Percentiles rank a stretch among this genome's conserved stretches.
phyloP scores from a whole-genome alignment of 23 tunicate genomes.

The Corella eumyota region DNA sequence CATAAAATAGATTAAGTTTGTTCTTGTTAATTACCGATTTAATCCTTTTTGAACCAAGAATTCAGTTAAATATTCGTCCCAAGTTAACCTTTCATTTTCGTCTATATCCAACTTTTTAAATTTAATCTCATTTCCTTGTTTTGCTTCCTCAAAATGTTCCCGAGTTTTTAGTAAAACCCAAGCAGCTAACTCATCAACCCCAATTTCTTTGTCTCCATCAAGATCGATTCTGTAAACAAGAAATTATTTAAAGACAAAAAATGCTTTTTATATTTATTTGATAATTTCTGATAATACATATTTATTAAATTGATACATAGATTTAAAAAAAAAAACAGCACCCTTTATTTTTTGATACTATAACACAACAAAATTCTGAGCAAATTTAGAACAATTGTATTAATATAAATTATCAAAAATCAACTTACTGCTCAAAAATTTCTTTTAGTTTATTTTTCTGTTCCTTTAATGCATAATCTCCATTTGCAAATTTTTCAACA shows the following conservation, averaged over 20 bases:
- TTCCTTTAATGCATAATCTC: slow-evolving; percentile 33
- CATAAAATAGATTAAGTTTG: not conserved
- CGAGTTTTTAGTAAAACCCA: slow-evolving; percentile 70
- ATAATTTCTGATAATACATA: no score
- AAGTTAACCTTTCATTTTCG: slow-evolving; percentile 25
- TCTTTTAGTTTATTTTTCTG: slow-evolving; percentile 32
- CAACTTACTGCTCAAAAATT: slow-evolving; percentile 44
- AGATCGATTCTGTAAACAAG: slow-evolving; percentile 42
- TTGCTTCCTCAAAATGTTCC: slow-evolving; percentile 81
- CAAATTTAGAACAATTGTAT: not conserved
- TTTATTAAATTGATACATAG: no score
- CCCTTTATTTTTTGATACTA: no score
- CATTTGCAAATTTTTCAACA: slow-evolving; percentile 31
- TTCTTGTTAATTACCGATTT: slow-evolving; percentile 9
- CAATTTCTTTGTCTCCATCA: slow-evolving; percentile 27
- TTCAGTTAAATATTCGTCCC: slow-evolving; percentile 68
- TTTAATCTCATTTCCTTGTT: slow-evolving; percentile 23
- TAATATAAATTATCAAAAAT: not conserved
- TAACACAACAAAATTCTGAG: not conserved
- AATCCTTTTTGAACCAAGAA: slow-evolving; percentile 22
- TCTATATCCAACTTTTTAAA: slow-evolving; percentile 36
- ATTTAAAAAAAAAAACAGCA: no score
- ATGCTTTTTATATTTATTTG: no score
- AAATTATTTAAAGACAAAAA: not conserved
- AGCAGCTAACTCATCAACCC: slow-evolving; percentile 27